Evolutionary conservation across 2,113 vertebrate genomes (phyloP).

Genomic region (Alces alces): DNA sequence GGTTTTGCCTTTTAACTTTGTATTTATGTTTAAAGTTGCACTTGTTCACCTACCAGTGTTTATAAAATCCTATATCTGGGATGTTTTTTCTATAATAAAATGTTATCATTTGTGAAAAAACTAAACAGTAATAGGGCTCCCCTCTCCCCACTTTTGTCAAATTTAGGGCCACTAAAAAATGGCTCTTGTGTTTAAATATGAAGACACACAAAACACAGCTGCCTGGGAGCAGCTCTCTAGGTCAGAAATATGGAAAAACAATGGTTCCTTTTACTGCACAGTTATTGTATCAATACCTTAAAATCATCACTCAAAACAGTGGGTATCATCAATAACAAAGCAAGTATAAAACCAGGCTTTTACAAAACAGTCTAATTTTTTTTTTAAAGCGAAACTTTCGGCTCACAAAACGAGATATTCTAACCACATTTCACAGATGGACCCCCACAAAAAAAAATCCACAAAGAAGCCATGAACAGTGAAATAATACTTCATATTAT

Average conservation of each 20-base stretch:
- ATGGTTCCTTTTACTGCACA: background rate
- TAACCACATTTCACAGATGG: background rate
- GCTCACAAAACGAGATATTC: background rate
- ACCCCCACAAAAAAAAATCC: background rate
- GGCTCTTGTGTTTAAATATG: background rate
- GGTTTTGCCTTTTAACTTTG: background rate
- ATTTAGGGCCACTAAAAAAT: background rate
- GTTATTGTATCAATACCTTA: background rate
- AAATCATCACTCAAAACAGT: background rate
- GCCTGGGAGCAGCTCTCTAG: fast-evolving
- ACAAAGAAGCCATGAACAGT: background rate
- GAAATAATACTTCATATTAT: background rate
- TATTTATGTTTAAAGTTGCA: background rate
- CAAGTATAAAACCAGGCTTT: background rate
- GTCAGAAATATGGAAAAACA: background rate
- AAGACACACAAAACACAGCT: background rate
- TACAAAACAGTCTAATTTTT: background rate
- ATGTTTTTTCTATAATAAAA: background rate
- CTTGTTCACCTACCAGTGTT: background rate
- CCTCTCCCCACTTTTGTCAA: background rate
- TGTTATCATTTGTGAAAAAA: background rate
- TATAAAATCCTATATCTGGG: background rate
- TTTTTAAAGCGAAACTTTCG: background rate
- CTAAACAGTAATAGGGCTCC: background rate
- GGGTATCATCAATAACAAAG: background rate